Conservation (phyloP, 1,140 invertebrate species). For the Aphis gossypii region DNA sequence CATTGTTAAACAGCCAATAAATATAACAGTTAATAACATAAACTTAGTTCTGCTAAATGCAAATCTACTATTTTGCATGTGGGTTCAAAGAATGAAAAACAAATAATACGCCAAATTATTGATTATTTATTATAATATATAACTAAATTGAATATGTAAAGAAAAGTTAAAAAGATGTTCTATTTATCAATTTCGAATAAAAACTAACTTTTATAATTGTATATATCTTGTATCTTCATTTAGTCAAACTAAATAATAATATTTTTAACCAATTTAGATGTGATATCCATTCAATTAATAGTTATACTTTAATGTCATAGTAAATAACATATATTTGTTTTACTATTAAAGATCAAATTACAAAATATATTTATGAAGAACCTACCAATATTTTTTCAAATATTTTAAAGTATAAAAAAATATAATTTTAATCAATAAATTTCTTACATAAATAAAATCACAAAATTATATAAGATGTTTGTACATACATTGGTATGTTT, state of each 20-base stretch:
- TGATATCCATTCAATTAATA: neutral
- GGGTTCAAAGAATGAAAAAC: too few relatives aligned
- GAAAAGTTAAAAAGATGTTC: too few relatives aligned
- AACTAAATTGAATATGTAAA: too few relatives aligned
- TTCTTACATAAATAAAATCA: neutral
- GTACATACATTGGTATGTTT: neutral
- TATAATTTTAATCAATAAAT: neutral
- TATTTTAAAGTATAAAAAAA: neutral
- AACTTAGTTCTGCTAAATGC: too few relatives aligned
- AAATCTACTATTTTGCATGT: too few relatives aligned
- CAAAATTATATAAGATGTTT: neutral
- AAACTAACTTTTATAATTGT: neutral
- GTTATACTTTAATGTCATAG: neutral
- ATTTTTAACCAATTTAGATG: neutral
- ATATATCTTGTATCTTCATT: neutral
- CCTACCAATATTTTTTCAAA: neutral
- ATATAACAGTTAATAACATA: too few relatives aligned
- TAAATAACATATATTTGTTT: neutral
- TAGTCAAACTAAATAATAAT: neutral
- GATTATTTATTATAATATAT: too few relatives aligned
- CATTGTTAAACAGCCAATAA: too few relatives aligned
- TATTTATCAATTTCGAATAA: too few relatives aligned
- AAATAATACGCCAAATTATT: too few relatives aligned
- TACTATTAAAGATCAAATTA: neutral
- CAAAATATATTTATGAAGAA: neutral